A percentile compares a stretch with the other conserved stretches of the same genome.
Evolutionary conservation across 2,113 vertebrate genomes (phyloP).

Genomic region (Pangasianodon gigas): DNA sequence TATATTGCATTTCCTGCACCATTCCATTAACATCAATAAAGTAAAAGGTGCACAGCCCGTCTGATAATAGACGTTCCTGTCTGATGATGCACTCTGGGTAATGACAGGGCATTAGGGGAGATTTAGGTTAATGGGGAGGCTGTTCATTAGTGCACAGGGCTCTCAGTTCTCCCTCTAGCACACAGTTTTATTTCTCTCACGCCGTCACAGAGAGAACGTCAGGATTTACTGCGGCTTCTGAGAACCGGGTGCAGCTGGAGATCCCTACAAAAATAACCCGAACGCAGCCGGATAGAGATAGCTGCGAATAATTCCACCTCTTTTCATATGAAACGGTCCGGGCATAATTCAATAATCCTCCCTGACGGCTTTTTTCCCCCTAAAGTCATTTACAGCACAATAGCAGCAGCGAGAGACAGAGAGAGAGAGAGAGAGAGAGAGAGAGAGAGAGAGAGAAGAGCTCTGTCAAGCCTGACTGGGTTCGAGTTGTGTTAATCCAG

Average conservation of each 20-base stretch:
- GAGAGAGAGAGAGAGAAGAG: neutral
- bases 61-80: slow-evolving; percentile 51
- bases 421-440: neutral
- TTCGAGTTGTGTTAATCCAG: slow-evolving; percentile 26
- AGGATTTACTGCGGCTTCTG: slow-evolving; percentile 30
- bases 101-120: slow-evolving; percentile 59
- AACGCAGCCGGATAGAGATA: slow-evolving; percentile 54
- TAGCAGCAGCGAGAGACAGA: neutral
- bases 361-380: slow-evolving; percentile 19
- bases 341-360: slow-evolving; percentile 51
- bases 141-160: slow-evolving; percentile 53
- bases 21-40: slow-evolving; percentile 55
- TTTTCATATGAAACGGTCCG: slow-evolving; percentile 33
- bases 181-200: slow-evolving; percentile 40
- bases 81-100: slow-evolving; percentile 62
- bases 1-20: slow-evolving; percentile 18
- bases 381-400: slow-evolving; percentile 40
- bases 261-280: slow-evolving; percentile 53
- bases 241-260: slow-evolving; percentile 47
- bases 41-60: slow-evolving; percentile 24
- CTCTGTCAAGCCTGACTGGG: neutral
- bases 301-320: slow-evolving; percentile 49
- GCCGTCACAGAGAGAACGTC: neutral
- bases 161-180: slow-evolving; percentile 32
- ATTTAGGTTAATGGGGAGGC: slow-evolving; percentile 62